phyloP scores from a whole-genome alignment of 2,113 vertebrate genomes.

The Pterophyllum scalare region DNA sequence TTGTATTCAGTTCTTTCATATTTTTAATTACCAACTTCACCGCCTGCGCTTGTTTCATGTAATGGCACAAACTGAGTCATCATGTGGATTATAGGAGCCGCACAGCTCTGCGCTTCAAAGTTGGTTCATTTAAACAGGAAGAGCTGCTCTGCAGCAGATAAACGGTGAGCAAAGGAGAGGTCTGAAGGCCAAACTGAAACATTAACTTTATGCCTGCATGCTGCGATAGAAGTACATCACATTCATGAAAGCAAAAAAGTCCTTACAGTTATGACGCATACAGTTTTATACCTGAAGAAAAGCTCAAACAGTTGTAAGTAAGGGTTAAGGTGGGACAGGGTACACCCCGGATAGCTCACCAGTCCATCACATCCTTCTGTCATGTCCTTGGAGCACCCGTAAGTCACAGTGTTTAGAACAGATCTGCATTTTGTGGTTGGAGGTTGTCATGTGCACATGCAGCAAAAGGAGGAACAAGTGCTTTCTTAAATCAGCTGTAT shows the following conservation, averaged over 20 bases:
- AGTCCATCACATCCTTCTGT: neutral
- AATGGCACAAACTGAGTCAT: neutral
- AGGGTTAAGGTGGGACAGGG: too few species aligned
- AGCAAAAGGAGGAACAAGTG: neutral
- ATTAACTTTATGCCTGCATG: neutral
- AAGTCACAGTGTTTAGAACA: neutral
- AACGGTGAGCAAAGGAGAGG: neutral
- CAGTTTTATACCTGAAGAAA: neutral
- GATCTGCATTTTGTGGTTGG: neutral
- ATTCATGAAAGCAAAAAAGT: neutral
- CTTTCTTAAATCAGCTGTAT: neutral
- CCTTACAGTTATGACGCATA: neutral
- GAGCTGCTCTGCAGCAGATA: neutral
- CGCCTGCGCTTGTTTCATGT: neutral
- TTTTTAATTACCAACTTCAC: neutral
- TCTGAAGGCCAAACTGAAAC: neutral
- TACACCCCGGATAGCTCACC: neutral
- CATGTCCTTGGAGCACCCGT: neutral
- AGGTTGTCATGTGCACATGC: neutral
- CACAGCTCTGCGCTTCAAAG: neutral
- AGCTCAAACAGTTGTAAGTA: too few species aligned
- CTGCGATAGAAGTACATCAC: neutral
- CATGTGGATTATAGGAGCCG: neutral
- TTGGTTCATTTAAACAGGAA: neutral
- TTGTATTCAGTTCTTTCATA: neutral